Evolutionary conservation across 1,140 invertebrate species (phyloP).

Genomic region (Neuroterus valhalla): DNA sequence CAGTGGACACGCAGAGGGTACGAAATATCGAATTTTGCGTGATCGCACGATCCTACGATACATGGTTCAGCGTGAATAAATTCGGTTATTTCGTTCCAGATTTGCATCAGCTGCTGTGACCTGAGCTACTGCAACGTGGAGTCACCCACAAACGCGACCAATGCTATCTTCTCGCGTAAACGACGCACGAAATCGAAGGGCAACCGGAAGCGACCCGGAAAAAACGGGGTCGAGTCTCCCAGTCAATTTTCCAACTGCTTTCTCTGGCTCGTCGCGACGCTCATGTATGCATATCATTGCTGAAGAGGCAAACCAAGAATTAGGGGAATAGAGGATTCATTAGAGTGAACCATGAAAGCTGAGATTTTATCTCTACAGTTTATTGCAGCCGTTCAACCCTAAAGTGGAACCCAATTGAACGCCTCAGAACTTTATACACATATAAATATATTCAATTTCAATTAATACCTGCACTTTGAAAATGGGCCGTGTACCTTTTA

Average conservation of each 20-base stretch:
- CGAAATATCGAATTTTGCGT: slow-evolving; percentile 69
- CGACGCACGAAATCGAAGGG: slow-evolving; percentile 68
- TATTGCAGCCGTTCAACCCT: slow-evolving; percentile 1
- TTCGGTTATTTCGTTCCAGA: slow-evolving; percentile 75
- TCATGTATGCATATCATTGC: slow-evolving; percentile 73
- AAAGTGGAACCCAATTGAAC: slow-evolving; percentile 8
- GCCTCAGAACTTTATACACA: background rate
- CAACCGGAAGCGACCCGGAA: slow-evolving; percentile 65
- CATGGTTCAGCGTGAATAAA: slow-evolving; percentile 56
- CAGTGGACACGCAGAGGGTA: slow-evolving; percentile 80
- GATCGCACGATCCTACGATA: slow-evolving; percentile 45
- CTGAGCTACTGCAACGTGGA: slow-evolving; percentile 81
- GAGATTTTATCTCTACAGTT: background rate
- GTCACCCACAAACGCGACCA: slow-evolving; percentile 78
- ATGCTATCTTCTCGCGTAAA: slow-evolving; percentile 74
- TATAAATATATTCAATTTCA: no score
- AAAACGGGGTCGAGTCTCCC: slow-evolving; percentile 60
- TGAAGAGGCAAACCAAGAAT: slow-evolving; percentile 49
- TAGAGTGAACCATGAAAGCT: slow-evolving; percentile 4
- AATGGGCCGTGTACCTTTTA: no score
- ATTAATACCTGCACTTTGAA: no score
- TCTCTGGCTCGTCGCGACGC: slow-evolving; percentile 60
- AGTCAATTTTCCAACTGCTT: slow-evolving; percentile 57
- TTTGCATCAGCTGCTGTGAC: slow-evolving; percentile 81
- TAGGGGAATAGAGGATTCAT: background rate